phyloP scores from a whole-genome alignment of 2,888 invertebrate species.

The Minunthozetes semirufus region DNA sequence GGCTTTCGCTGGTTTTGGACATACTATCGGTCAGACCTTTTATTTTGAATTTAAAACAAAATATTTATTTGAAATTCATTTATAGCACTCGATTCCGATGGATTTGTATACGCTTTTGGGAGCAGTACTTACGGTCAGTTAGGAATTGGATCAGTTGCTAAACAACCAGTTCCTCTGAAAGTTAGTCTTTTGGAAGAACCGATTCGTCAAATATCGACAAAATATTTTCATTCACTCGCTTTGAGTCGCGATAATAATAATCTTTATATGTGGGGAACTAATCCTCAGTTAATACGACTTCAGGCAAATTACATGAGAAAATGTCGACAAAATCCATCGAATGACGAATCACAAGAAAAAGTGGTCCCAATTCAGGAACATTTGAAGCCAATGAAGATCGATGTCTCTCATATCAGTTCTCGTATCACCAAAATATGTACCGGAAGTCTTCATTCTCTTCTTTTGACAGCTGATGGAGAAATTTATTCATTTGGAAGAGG shows the following conservation, averaged over 20 bases:
- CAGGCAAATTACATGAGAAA: slow-evolving; percentile 55
- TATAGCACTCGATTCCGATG: slow-evolving; percentile 47
- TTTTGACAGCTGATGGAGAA: slow-evolving; percentile 63
- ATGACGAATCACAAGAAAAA: not conserved
- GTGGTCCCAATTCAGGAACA: not conserved
- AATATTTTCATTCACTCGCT: slow-evolving; percentile 59
- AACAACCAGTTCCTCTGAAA: slow-evolving; percentile 52
- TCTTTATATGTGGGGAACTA: slow-evolving; percentile 68
- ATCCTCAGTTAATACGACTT: slow-evolving; percentile 64
- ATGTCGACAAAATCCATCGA: not conserved
- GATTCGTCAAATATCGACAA: slow-evolving; percentile 55
- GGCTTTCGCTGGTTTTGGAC: slow-evolving; percentile 63
- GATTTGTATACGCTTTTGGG: slow-evolving; percentile 60
- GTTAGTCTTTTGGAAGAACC: slow-evolving; percentile 54
- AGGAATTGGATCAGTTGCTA: slow-evolving; percentile 50
- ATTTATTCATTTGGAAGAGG: slow-evolving; percentile 81
- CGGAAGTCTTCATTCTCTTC: slow-evolving; percentile 74
- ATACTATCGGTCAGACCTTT: slow-evolving; percentile 58
- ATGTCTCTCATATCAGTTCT: not conserved
- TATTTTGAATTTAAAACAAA: not conserved
- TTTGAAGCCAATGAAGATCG: slow-evolving; percentile 10
- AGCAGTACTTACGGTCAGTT: slow-evolving; percentile 72
- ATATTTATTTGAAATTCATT: slow-evolving; percentile 10
- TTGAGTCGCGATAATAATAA: slow-evolving; percentile 19
- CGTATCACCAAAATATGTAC: slow-evolving; percentile 47